Evolutionary conservation across 2,797 vertebrate species (phyloP).

Genomic region (Coccyzus lansbergi): DNA sequence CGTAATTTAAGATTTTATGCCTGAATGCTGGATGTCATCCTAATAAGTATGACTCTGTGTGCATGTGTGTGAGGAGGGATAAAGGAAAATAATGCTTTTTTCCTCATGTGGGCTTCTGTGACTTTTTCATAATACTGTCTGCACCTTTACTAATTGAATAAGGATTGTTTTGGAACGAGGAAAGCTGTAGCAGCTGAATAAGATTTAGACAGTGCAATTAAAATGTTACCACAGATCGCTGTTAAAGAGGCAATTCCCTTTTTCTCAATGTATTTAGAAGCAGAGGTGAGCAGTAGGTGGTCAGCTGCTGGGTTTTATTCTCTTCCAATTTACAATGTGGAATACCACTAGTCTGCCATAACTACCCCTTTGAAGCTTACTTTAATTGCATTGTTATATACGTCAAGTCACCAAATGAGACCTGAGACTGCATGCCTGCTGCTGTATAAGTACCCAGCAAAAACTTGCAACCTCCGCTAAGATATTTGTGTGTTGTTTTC

Average conservation of each 20-base stretch:
- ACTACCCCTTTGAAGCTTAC: background rate
- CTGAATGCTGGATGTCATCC: constrained; percentile 42
- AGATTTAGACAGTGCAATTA: background rate
- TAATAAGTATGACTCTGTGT: background rate
- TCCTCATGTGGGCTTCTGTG: background rate
- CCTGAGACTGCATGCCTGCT: background rate
- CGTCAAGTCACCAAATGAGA: background rate
- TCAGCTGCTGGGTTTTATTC: background rate
- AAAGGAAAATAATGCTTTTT: constrained; percentile 18
- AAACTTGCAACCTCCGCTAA: background rate
- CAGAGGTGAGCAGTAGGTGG: background rate
- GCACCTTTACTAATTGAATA: constrained; percentile 6
- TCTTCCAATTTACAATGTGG: background rate
- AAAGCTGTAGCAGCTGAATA: background rate
- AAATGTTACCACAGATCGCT: background rate
- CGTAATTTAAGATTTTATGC: constrained; percentile 72
- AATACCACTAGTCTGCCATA: background rate
- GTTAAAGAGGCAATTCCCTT: background rate
- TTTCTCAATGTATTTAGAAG: background rate
- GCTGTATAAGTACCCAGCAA: background rate
- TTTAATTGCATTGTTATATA: background rate
- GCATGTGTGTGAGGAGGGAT: background rate
- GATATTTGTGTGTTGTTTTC: background rate
- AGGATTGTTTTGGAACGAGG: constrained; percentile 18
- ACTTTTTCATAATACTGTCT: background rate